Percentiles rank a stretch among this genome's conserved stretches.
phyloP scores from a whole-genome alignment of 1,140 invertebrate species.

The Periplaneta americana region DNA sequence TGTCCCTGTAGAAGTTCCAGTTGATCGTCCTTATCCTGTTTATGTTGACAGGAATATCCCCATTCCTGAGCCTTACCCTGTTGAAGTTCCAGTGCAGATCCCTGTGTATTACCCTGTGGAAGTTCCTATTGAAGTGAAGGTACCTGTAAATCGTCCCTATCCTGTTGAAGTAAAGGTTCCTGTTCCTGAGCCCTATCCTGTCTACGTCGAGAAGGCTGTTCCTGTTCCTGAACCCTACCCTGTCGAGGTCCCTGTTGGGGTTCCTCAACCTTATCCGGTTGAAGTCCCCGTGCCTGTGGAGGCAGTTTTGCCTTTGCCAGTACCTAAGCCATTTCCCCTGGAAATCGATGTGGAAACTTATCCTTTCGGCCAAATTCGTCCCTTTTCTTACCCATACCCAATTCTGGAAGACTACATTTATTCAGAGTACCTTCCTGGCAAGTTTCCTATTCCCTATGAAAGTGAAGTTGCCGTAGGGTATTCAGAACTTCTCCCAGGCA shows the following conservation, averaged over 20 bases:
- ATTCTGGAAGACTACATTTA: too few species aligned
- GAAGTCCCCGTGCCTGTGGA: not conserved
- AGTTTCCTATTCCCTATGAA: too few species aligned
- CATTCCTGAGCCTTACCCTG: conserved; percentile 35
- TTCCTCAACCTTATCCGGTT: not conserved
- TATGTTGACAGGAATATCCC: conserved; percentile 40
- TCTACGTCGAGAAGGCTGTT: conserved; percentile 51
- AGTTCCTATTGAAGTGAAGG: conserved; percentile 32
- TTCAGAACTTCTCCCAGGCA: too few species aligned
- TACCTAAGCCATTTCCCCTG: conserved; percentile 4
- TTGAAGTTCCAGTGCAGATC: conserved; percentile 41
- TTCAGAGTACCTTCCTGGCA: too few species aligned
- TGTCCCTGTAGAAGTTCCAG: conserved; percentile 56
- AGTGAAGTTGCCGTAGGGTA: too few species aligned
- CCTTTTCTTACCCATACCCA: conserved; percentile 36
- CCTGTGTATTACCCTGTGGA: conserved; percentile 51
- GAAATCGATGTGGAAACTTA: not conserved
- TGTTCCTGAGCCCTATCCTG: conserved; percentile 33
- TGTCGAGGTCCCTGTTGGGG: not conserved
- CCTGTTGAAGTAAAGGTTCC: conserved; percentile 31
- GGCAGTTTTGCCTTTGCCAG: not conserved
- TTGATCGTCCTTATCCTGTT: conserved; percentile 52
- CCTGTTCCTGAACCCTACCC: conserved; percentile 50
- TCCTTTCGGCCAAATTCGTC: conserved; percentile 40
- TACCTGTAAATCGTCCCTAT: conserved; percentile 8